Conservation (phyloP, 2,113 vertebrate genomes). For the Gorsachius goisagi region DNA sequence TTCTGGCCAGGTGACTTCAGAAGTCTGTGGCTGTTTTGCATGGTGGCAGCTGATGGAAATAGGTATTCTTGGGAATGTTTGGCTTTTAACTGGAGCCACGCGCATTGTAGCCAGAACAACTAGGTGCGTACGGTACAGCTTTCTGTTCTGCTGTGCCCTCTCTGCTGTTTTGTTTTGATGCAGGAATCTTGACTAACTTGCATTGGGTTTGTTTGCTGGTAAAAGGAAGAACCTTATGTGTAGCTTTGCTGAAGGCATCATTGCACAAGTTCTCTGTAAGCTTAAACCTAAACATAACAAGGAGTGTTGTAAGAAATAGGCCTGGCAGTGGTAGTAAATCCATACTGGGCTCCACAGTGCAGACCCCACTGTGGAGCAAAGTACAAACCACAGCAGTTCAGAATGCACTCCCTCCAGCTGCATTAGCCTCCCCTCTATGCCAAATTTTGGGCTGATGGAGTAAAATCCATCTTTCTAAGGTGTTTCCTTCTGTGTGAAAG, state of each 20-base stretch:
- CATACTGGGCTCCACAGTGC: fast-evolving
- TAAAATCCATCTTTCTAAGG: not conserved
- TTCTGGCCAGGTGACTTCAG: not conserved
- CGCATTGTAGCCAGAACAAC: not conserved
- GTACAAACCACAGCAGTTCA: fast-evolving
- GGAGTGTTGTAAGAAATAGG: not conserved
- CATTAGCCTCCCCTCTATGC: not conserved
- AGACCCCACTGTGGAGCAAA: not conserved
- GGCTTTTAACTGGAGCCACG: not conserved
- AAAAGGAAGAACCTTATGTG: not conserved
- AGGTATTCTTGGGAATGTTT: not conserved
- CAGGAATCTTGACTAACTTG: not conserved
- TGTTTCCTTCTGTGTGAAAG: not conserved
- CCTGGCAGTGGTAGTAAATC: not conserved
- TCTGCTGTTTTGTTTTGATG: not conserved
- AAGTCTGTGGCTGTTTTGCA: not conserved
- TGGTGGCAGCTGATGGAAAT: not conserved
- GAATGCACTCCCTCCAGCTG: not conserved
- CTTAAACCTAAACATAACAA: not conserved
- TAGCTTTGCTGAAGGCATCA: not conserved
- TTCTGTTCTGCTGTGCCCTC: not conserved
- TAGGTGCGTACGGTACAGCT: not conserved
- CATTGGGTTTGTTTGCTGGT: not conserved
- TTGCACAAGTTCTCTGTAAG: fast-evolving
- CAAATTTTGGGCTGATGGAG: not conserved